These are phyloP conservation scores for Oreotrochilus melanogaster DNA, from an alignment of 2,113 vertebrate species.

Conservation along the genomic window DNA sequence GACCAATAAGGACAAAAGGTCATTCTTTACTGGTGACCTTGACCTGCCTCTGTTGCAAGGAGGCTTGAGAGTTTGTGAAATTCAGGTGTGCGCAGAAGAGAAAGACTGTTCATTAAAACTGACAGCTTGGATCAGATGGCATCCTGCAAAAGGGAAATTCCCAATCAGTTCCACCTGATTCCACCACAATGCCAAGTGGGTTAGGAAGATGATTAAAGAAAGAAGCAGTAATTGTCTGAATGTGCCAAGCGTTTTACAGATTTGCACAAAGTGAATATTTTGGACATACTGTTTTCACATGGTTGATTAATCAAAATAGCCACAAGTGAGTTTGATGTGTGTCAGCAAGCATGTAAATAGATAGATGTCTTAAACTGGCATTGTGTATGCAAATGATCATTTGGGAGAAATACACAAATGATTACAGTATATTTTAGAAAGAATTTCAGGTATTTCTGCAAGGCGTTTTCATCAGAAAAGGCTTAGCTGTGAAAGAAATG, in stretches of 20 bases:
- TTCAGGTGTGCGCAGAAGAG: conserved; percentile 11
- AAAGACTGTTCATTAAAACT: conserved; percentile 33
- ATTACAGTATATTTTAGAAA: not conserved
- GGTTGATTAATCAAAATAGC: conserved; percentile 58
- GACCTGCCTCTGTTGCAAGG: not conserved
- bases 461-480: not conserved
- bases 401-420: not conserved
- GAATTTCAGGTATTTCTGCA: not conserved
- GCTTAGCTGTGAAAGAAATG: not conserved
- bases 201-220: not conserved
- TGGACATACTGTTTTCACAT: conserved; percentile 53
- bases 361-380: not conserved
- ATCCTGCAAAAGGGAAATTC: not conserved
- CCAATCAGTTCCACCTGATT: not conserved
- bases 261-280: conserved; percentile 25
- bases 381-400: not conserved
- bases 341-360: conserved; percentile 8
- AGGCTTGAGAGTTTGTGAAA: not conserved
- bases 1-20: not conserved
- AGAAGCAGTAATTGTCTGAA: not conserved
- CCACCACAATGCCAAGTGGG: conserved; percentile 51
- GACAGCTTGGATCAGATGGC: not conserved
- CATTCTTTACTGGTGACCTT: conserved; percentile 20
- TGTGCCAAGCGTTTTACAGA: not conserved
- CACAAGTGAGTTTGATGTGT: conserved; percentile 41